Base-by-base conservation (phyloP, 2,888 invertebrate species). In the Argyresthia goedartella region DNA sequence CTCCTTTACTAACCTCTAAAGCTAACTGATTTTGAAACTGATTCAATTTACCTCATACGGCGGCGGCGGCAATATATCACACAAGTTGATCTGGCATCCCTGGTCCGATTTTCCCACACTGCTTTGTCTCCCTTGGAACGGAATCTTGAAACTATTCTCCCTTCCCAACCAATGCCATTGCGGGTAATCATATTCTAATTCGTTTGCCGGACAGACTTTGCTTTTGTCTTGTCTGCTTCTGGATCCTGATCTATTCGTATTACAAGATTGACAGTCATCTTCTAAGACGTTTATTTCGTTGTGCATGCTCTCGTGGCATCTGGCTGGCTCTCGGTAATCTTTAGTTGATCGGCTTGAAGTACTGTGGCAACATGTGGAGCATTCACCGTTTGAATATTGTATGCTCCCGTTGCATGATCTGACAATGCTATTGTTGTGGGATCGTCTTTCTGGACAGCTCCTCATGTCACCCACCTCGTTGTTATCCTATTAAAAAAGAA, bases 41-140 rank as follows among this genome's bases (percentile, higher is more conserved):
- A 39, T 39, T 39, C 39, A 39, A 74, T 73, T 78, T 79, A 85
- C 86, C 84, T 90, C 89, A 71, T 90, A 89, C 59, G 89, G 89
- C 44, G 89, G 89, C 60, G 90, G 90, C 55, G 90, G 90, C 60
- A 90, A 70, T 88, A 90, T 89, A 76, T 90, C 90, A 76, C 90
- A 89, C 80, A 90, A 89, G 78, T 90, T 90, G 68, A 88, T 82
- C 78, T 88, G 88, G 79, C 86, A 86, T 71, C 85, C 80, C 68
- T 84, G 85, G 64, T 85, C 86, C 65, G 84, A 81, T 70, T 80
- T 77, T 66, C 79, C 76, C 63, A 79, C 77, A 63, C 78, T 82
- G 68, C 84, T 81, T 71, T 84, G 79, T 73, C 84, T 75, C 63
- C 76, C 69, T 69, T 76, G 85, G 68, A 85, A 79, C 63, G 85